Percentiles rank a stretch among this genome's conserved stretches.
Conservation (phyloP, 2,888 invertebrate species). For the Calliopum simillimum region DNA sequence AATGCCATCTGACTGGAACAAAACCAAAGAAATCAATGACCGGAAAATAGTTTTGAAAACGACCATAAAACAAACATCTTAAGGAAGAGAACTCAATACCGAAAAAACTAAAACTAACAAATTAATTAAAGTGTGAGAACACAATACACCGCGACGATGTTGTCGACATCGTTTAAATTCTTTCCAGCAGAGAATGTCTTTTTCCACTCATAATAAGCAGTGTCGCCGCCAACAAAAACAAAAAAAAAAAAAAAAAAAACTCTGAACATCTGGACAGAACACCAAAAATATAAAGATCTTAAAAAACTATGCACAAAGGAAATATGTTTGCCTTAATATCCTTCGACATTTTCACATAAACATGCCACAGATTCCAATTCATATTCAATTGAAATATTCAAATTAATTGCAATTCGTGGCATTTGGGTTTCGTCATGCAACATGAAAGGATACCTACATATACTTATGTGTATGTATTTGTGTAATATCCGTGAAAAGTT, state of each 20-base stretch:
- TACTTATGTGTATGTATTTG: not conserved
- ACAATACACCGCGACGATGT: conserved; percentile 42
- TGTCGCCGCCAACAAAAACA: conserved; percentile 29
- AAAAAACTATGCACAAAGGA: conserved; percentile 10
- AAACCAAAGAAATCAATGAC: conserved; percentile 51
- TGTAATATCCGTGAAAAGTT: conserved; percentile 32
- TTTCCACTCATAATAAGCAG: not conserved
- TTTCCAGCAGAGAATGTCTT: conserved; percentile 26
- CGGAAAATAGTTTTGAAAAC: conserved; percentile 62
- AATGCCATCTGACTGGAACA: conserved; percentile 22
- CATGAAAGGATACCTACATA: too few species aligned
- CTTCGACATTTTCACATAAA: conserved; percentile 2
- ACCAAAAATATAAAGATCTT: not conserved
- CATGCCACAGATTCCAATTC: conserved; percentile 1
- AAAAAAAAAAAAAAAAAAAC: conserved; percentile 30
- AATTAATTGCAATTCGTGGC: not conserved
- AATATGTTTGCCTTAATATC: not conserved
- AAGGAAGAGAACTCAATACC: conserved; percentile 55
- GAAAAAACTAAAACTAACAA: conserved; percentile 61
- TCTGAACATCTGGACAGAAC: conserved; percentile 43
- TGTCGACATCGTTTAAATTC: conserved; percentile 23
- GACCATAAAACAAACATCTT: conserved; percentile 48
- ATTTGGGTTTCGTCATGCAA: conserved; percentile 15
- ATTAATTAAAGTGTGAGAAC: conserved; percentile 65
- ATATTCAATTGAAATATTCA: not conserved